phyloP scores from a whole-genome alignment of 2,888 invertebrate genomes.

The Aleiodes alternator region DNA sequence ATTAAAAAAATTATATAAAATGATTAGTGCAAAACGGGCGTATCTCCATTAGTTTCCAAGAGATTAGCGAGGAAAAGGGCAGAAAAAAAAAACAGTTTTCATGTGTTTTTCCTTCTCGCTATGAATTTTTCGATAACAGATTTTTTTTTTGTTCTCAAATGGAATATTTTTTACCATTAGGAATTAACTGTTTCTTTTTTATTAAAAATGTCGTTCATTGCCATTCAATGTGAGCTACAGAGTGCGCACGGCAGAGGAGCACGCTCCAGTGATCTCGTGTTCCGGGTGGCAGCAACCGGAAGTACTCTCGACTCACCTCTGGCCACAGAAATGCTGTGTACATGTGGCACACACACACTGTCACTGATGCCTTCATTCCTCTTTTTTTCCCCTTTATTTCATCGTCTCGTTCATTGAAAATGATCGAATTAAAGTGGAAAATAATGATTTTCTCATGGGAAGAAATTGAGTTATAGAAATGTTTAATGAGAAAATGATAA shows the following conservation, averaged over 20 bases:
- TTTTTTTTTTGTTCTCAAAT: no score
- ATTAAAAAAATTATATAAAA: no score
- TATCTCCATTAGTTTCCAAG: no score
- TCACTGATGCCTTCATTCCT: neutral
- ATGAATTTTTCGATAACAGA: no score
- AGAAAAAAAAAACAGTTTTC: no score
- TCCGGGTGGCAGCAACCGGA: slow-evolving; percentile 72
- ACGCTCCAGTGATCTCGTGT: slow-evolving; percentile 66
- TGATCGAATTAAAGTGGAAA: neutral
- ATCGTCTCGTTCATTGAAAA: neutral
- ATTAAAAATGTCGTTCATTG: neutral
- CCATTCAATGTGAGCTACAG: slow-evolving; percentile 1
- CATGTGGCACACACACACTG: slow-evolving; percentile 13
- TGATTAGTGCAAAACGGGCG: no score
- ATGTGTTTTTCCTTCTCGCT: no score
- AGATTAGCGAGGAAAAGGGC: no score
- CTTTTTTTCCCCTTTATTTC: neutral
- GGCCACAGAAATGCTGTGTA: slow-evolving; percentile 34
- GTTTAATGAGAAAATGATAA: no score
- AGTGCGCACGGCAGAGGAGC: neutral
- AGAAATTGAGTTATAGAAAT: no score
- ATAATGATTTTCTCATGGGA: neutral
- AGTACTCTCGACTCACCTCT: slow-evolving; percentile 68
- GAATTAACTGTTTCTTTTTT: neutral
- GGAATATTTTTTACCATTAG: neutral